phyloP scores from a whole-genome alignment of 2,113 vertebrate genomes.

The Myotis brandtii region DNA sequence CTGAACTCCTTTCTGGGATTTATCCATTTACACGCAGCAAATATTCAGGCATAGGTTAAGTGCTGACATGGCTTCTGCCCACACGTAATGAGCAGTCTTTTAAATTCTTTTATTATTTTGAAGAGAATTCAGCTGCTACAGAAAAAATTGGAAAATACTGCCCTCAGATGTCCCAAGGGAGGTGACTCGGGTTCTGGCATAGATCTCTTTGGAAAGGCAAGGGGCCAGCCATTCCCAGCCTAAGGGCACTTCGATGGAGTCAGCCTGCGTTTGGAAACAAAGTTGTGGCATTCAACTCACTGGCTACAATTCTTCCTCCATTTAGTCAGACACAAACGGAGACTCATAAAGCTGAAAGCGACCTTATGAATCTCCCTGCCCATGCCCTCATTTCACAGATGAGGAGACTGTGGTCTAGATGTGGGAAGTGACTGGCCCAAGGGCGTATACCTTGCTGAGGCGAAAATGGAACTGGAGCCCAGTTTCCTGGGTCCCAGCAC shows the following conservation, averaged over 20 bases:
- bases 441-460: background rate
- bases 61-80: background rate
- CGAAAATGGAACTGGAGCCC: background rate
- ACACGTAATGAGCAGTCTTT: background rate
- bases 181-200: conserved; percentile 59
- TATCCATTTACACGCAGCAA: background rate
- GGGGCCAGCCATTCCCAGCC: conserved; percentile 30
- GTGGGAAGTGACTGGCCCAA: conserved; percentile 21
- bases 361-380: conserved; percentile 35
- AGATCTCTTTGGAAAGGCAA: conserved; percentile 7
- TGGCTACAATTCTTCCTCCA: conserved; percentile 48
- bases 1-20: conserved; percentile 8
- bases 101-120: conserved; percentile 46
- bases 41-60: background rate
- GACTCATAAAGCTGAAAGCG: conserved; percentile 47
- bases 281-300: conserved; percentile 39
- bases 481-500: background rate
- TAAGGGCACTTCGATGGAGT: conserved; percentile 48
- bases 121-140: conserved; percentile 41
- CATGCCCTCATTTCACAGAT: conserved; percentile 36
- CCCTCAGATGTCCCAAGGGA: conserved; percentile 52
- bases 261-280: conserved; percentile 45
- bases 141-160: conserved; percentile 44
- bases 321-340: conserved; percentile 64
- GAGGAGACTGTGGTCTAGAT: conserved; percentile 26